A percentile compares a stretch with the other conserved stretches of the same genome.
phyloP scores from a whole-genome alignment of 1,140 invertebrate species.

The Acyrthosiphon pisum region DNA sequence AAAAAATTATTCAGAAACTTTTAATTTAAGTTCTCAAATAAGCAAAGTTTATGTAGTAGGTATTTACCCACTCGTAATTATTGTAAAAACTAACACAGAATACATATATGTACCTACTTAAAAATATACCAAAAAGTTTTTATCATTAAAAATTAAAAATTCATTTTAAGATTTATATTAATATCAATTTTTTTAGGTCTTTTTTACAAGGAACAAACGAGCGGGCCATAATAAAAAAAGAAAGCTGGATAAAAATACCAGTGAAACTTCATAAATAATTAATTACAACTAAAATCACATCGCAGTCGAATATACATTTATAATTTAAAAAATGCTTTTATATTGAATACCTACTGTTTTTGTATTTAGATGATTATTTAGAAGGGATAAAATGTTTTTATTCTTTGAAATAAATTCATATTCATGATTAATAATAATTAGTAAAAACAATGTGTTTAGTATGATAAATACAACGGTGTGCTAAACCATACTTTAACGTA shows the following conservation, averaged over 20 bases:
- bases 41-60: background rate
- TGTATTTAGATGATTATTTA: background rate
- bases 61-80: background rate
- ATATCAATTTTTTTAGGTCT: background rate
- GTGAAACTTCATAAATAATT: background rate
- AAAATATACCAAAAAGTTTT: conserved; percentile 3
- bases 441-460: background rate
- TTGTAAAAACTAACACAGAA: background rate
- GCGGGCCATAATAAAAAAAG: background rate
- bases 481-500: background rate
- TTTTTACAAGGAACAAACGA: background rate
- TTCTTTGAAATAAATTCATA: background rate
- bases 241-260: background rate
- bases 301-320: background rate
- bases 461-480: background rate
- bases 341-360: background rate
- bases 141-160: background rate
- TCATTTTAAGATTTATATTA: conserved; percentile 4
- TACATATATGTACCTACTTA: background rate
- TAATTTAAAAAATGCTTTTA: background rate
- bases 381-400: background rate
- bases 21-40: background rate
- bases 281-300: background rate
- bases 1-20: background rate
- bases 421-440: background rate